These are phyloP conservation scores for Agelaius phoeniceus DNA, from an alignment of 2,113 vertebrate genomes.

Conservation along the genomic window DNA sequence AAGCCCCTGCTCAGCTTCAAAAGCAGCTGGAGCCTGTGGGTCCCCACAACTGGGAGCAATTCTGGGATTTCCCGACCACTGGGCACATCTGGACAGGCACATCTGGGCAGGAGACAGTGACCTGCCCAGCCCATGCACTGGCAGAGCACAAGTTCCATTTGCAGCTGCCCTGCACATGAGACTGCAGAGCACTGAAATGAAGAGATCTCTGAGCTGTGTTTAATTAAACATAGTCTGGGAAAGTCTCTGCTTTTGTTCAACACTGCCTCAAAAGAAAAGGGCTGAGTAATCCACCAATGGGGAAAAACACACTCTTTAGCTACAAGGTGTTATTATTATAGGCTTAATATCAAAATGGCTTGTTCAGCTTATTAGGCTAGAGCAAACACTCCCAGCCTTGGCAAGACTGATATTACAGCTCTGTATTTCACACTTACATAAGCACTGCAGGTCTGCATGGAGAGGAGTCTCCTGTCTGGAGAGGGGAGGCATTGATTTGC, in stretches of 20 bases:
- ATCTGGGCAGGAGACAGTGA: background rate
- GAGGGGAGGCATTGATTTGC: background rate
- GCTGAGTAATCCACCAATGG: slow-evolving; percentile 34
- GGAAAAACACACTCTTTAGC: slow-evolving; percentile 5
- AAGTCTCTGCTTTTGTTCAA: slow-evolving; percentile 49
- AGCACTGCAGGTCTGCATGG: background rate
- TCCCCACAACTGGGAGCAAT: accelerated
- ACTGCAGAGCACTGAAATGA: background rate
- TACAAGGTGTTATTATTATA: slow-evolving; percentile 54
- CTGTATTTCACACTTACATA: background rate
- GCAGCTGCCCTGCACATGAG: background rate
- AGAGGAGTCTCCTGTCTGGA: background rate
- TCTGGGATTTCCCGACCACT: background rate
- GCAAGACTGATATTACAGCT: background rate
- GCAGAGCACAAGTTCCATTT: background rate
- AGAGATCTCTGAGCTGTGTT: background rate
- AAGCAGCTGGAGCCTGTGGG: background rate
- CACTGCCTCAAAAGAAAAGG: slow-evolving; percentile 22
- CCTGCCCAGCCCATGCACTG: background rate
- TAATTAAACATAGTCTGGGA: slow-evolving; percentile 44
- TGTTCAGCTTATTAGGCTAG: background rate
- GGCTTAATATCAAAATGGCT: slow-evolving; percentile 45
- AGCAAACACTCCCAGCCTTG: background rate
- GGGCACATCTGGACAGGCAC: background rate
- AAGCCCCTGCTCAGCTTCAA: background rate